A percentile compares a stretch with the other conserved stretches of the same genome.
Evolutionary conservation across 2,797 vertebrate species (phyloP).

Genomic region (Gobio occitaniae): DNA sequence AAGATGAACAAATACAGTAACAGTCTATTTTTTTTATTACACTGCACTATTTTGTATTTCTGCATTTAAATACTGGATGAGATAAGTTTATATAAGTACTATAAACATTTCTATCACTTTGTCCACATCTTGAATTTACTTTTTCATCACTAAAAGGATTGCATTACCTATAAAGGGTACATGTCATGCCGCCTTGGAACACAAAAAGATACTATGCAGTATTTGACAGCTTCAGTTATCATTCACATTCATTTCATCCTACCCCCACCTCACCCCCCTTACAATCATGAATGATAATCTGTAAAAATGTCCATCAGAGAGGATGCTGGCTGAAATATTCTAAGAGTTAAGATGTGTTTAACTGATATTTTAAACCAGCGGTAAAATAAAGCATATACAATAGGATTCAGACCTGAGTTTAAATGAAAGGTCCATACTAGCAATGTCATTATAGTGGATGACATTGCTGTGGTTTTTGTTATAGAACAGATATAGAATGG

Average conservation of each 20-base stretch:
- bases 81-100: background rate
- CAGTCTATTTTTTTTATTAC: no score
- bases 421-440: background rate
- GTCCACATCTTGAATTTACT: no score
- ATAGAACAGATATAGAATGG: slow-evolving; percentile 11
- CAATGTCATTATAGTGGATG: background rate
- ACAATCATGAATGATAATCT: background rate
- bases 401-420: no score
- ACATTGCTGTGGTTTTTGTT: background rate
- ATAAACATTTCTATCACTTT: background rate
- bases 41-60: no score
- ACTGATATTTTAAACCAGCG: slow-evolving; percentile 16
- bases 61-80: no score
- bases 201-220: background rate
- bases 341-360: background rate
- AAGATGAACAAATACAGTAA: no score
- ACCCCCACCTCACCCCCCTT: no score
- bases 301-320: background rate
- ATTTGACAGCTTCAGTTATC: background rate
- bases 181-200: background rate
- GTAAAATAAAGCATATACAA: slow-evolving; percentile 14
- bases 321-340: slow-evolving; percentile 8
- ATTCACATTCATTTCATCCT: background rate
- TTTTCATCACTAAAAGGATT: no score
- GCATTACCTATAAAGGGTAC: background rate